Evolutionary conservation across 2,797 vertebrate species (phyloP), one percentile per base, ranked within the genome.

Genomic region (Cyprinella venusta): DNA sequence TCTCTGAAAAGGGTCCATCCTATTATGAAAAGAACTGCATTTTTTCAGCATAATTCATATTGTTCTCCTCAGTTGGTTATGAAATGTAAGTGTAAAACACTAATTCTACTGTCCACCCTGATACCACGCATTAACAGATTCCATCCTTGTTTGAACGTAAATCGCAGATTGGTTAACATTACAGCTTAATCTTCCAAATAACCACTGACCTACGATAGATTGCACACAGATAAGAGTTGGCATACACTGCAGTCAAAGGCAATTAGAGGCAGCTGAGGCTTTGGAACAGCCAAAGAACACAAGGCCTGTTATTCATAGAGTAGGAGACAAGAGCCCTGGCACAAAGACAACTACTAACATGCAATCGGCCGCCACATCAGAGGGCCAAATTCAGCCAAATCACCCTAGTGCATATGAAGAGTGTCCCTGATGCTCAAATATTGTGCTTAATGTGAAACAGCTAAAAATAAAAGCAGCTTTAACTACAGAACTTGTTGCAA

Each of bases 231-330:
- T 74, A 69, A 48, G 79, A 24, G 36, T 21, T 75, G 69, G 71
- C 67, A 69, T 71, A 64, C 15, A 36, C 54, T 65, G 40, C 79
- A 83, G 69, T 82, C 72, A 85, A 45, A 79, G 82, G 63, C 79
- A 79, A 79, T 82, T 79, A 79, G 30, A 76, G 61, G 50, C 82
- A 87, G 86, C 79, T 88, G 86, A 79, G 78, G 21, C 75, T 76
- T 74, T 12, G 68, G 33, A 79, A 76, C 48, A 59, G 30, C 69
- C 8, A 48, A 21, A 61, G n/a, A 80, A 80, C 50, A 68, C 13
- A 18, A 45, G 50, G 38, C 16, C 59, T 59, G 48, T 76, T 68
- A 82, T 82, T 75, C 33, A 36, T 52, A 70, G 54, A 76, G 67
- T 54, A n/a, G 15, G 19, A 75, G 26, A 84, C 48, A 74, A 67